Conservation (phyloP, 1,140 invertebrate species). For the Lasioglossum albipes region DNA sequence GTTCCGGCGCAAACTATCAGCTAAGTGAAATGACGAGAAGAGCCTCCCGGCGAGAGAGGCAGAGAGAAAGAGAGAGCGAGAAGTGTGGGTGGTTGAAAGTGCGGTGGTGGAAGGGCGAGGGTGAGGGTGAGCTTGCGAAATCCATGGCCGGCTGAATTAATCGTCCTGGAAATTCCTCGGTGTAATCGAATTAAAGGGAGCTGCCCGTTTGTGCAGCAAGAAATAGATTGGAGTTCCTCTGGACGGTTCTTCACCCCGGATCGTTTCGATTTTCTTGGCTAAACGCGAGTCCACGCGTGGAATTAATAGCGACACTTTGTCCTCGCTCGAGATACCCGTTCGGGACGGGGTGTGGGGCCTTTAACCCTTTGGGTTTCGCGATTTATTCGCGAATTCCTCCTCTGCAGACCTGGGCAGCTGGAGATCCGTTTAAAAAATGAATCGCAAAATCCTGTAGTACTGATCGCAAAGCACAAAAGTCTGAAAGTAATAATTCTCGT, state of each 20-base stretch:
- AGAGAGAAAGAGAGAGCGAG: too few relatives aligned
- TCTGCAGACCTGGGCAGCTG: too few relatives aligned
- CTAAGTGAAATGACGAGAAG: constrained; percentile 41
- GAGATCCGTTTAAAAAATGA: too few relatives aligned
- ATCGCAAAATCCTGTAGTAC: too few relatives aligned
- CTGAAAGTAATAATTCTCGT: too few relatives aligned
- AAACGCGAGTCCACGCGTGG: constrained; percentile 1
- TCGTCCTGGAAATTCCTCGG: constrained; percentile 38
- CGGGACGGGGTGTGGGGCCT: too few relatives aligned
- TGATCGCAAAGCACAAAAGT: too few relatives aligned
- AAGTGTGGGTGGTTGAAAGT: too few relatives aligned
- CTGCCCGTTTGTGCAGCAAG: constrained; percentile 24
- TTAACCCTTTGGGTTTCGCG: too few relatives aligned
- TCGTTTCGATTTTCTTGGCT: constrained; percentile 25
- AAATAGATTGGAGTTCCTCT: constrained; percentile 30
- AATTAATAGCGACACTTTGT: constrained; percentile 43
- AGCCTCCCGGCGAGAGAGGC: too few relatives aligned
- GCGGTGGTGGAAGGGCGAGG: not conserved
- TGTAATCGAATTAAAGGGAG: constrained; percentile 52
- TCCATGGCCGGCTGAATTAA: constrained; percentile 32
- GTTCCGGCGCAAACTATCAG: constrained; percentile 32
- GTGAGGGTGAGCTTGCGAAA: constrained; percentile 7
- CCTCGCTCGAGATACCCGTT: not conserved
- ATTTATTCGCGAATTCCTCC: too few relatives aligned
- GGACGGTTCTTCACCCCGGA: not conserved